Evolutionary conservation across 2,888 invertebrate species (phyloP).

Genomic region (Polyommatus iphigenia): DNA sequence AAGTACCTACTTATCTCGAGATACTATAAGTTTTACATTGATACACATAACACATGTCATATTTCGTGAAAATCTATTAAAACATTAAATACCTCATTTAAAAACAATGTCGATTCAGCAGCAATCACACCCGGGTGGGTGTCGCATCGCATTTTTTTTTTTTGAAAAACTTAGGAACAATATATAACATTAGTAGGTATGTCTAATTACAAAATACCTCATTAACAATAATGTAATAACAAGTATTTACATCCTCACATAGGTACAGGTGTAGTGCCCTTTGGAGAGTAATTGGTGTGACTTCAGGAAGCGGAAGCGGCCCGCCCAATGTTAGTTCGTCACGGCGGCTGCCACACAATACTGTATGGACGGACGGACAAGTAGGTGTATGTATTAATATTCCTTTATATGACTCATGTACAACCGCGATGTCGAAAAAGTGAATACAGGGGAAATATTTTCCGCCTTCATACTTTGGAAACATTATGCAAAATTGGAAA

Average conservation of each 20-base stretch:
- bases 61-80: not conserved
- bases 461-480: not conserved
- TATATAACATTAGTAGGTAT: too few species aligned
- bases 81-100: not conserved
- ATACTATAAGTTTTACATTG: too few species aligned
- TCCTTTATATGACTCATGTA: slow-evolving; percentile 16
- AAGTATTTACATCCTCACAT: slow-evolving; percentile 49
- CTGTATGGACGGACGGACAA: slow-evolving; percentile 38
- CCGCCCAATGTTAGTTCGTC: slow-evolving; percentile 63
- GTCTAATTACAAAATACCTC: not conserved
- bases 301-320: slow-evolving; percentile 72
- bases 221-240: not conserved
- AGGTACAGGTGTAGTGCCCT: slow-evolving; percentile 55
- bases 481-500: too few species aligned
- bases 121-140: too few species aligned
- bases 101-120: too few species aligned
- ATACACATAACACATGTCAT: too few species aligned
- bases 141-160: too few species aligned
- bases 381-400: slow-evolving; percentile 32
- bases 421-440: not conserved
- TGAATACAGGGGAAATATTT: not conserved
- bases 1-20: too few species aligned
- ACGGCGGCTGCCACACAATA: slow-evolving; percentile 51
- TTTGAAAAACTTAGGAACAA: too few species aligned
- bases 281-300: slow-evolving; percentile 56